Percentiles rank a stretch among this genome's conserved stretches.
These are phyloP conservation scores for Virgularia gustaviana DNA, from an alignment of 92 coral and sea anemone species.

Conservation along the genomic window DNA sequence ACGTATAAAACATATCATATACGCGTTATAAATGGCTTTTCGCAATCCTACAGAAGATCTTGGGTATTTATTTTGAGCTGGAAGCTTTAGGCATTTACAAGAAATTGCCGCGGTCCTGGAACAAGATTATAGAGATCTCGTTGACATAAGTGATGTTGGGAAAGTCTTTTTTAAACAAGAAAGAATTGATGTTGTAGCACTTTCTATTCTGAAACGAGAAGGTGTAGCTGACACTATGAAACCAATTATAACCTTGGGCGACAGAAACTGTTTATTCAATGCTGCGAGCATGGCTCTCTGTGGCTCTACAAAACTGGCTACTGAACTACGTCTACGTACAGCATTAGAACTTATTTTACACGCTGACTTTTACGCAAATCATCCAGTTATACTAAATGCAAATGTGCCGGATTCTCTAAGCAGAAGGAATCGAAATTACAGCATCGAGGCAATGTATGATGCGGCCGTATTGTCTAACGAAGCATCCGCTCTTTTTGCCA, in stretches of 20 bases:
- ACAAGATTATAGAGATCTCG: too few species aligned
- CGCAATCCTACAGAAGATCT: too few species aligned
- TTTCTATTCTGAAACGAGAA: too few species aligned
- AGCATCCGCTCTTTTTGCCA: not conserved
- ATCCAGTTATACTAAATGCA: constrained; percentile 1
- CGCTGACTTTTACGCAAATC: constrained; percentile 27
- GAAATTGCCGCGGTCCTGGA: too few species aligned
- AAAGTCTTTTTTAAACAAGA: too few species aligned
- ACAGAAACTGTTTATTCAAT: constrained; percentile 59
- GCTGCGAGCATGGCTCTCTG: constrained; percentile 55
- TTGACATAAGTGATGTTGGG: too few species aligned
- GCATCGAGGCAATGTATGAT: constrained; percentile 22
- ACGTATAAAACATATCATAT: too few species aligned
- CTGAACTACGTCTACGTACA: constrained; percentile 36
- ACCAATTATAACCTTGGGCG: constrained; percentile 39
- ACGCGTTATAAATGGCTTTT: too few species aligned
- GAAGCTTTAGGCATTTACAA: too few species aligned
- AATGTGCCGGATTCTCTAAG: constrained; percentile 8
- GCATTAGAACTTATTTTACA: constrained; percentile 37
- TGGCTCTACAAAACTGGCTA: constrained; percentile 17
- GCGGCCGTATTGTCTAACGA: constrained; percentile 9
- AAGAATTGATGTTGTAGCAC: too few species aligned
- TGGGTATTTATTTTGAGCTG: too few species aligned
- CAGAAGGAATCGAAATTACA: not conserved
- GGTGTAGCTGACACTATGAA: not conserved